phyloP scores from a whole-genome alignment of 2,113 vertebrate genomes.

The Emydocephalus ijimae region DNA sequence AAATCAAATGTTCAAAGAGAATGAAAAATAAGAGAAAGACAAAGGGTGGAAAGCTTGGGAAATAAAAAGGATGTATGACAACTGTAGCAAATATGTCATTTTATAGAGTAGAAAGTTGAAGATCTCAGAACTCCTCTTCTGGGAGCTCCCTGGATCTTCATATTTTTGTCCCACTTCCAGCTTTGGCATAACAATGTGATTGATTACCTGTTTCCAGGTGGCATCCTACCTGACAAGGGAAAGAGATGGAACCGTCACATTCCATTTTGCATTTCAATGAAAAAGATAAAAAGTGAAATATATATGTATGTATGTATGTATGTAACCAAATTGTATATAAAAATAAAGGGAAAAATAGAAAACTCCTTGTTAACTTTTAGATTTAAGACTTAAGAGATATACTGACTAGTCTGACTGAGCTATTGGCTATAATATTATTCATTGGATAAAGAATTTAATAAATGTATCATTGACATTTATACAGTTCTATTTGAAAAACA shows the following conservation, averaged over 20 bases:
- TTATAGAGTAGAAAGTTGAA: no score
- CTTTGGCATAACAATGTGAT: background rate
- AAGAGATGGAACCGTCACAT: background rate
- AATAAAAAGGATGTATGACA: no score
- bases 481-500: background rate
- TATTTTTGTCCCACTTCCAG: background rate
- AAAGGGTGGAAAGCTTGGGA: no score
- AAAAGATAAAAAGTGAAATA: background rate
- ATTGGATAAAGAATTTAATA: conserved; percentile 29
- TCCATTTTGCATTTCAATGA: background rate
- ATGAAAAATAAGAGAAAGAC: no score
- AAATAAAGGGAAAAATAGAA: no score
- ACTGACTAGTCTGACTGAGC: conserved; percentile 21
- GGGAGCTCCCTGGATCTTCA: background rate
- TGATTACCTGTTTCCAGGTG: background rate
- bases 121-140: background rate
- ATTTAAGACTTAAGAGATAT: background rate
- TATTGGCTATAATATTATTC: conserved; percentile 27
- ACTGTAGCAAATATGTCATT: no score
- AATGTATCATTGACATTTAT: background rate
- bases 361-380: no score
- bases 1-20: background rate
- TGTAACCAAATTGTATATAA: background rate
- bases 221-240: background rate
- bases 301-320: no score